Evolutionary conservation across 2,113 vertebrate genomes (phyloP).

Genomic region (Sarotherodon lohbergeri): DNA sequence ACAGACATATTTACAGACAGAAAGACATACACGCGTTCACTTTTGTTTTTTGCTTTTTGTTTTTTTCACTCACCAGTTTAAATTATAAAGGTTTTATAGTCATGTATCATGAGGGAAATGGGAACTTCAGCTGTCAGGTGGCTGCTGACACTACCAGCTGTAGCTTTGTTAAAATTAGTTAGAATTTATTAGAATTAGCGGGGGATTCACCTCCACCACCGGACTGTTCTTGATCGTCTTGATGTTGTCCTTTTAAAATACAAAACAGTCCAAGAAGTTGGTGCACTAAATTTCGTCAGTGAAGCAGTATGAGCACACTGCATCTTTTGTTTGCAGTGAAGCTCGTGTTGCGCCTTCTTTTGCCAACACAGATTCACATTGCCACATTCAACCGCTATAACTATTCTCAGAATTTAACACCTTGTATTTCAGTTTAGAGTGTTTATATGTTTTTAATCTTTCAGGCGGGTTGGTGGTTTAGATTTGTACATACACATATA

Average conservation of each 20-base stretch:
- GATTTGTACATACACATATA: background rate
- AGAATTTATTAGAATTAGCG: background rate
- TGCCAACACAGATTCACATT: background rate
- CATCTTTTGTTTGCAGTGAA: background rate
- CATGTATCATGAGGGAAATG: background rate
- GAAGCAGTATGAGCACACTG: background rate
- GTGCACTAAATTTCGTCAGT: background rate
- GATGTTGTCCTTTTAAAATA: background rate
- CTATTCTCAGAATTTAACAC: conserved; percentile 41
- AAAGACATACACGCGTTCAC: background rate
- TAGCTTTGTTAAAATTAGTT: background rate
- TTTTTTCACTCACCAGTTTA: background rate
- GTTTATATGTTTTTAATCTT: background rate
- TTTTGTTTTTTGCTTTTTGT: background rate
- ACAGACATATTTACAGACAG: background rate
- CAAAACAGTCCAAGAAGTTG: background rate
- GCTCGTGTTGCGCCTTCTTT: background rate
- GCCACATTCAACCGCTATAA: background rate
- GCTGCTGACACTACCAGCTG: background rate
- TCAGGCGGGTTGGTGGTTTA: conserved; percentile 1
- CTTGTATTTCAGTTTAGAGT: background rate
- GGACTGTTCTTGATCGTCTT: background rate
- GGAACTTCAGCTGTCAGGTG: background rate
- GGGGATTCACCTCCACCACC: background rate
- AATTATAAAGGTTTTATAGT: background rate